These are phyloP conservation scores for Xenentodon cancila DNA, from an alignment of 2,797 vertebrate species.

Conservation along the genomic window DNA sequence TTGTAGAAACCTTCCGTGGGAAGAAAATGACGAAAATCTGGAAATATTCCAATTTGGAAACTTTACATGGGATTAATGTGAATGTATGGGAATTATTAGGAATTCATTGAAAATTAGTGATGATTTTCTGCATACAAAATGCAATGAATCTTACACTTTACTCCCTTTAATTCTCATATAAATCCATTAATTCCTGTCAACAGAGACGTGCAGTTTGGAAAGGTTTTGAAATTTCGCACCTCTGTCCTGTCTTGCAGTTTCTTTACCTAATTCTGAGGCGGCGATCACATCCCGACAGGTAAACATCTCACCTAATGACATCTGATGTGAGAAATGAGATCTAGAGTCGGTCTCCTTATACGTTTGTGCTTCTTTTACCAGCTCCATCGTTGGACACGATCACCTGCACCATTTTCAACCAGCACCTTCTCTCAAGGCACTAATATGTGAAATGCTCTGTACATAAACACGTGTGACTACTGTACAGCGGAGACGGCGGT, in stretches of 20 bases:
- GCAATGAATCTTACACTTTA: too few relatives aligned
- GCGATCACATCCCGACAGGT: conserved; percentile 65
- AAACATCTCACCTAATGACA: conserved; percentile 14
- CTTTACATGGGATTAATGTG: too few relatives aligned
- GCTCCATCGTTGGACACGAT: conserved; percentile 34
- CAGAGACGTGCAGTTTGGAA: not conserved
- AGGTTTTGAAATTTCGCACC: not conserved
- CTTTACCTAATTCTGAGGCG: conserved; percentile 76
- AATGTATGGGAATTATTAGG: too few relatives aligned
- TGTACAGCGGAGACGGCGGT: conserved; percentile 27
- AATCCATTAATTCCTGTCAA: too few relatives aligned
- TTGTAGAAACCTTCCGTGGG: too few relatives aligned
- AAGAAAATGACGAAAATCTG: too few relatives aligned
- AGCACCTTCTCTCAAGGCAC: conserved; percentile 71
- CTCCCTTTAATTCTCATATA: too few relatives aligned
- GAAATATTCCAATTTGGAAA: too few relatives aligned
- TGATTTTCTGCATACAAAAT: too few relatives aligned
- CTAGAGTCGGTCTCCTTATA: not conserved
- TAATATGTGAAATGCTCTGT: conserved; percentile 57
- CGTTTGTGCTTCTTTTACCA: conserved; percentile 6
- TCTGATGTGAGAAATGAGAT: not conserved
- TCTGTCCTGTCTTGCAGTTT: conserved; percentile 69
- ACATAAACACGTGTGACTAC: conserved; percentile 61
- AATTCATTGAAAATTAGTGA: too few relatives aligned
- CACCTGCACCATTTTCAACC: conserved; percentile 58